These are phyloP conservation scores for Zelostemma sp. DNA, from an alignment of 1,140 invertebrate genomes.

Conservation along the genomic window DNA sequence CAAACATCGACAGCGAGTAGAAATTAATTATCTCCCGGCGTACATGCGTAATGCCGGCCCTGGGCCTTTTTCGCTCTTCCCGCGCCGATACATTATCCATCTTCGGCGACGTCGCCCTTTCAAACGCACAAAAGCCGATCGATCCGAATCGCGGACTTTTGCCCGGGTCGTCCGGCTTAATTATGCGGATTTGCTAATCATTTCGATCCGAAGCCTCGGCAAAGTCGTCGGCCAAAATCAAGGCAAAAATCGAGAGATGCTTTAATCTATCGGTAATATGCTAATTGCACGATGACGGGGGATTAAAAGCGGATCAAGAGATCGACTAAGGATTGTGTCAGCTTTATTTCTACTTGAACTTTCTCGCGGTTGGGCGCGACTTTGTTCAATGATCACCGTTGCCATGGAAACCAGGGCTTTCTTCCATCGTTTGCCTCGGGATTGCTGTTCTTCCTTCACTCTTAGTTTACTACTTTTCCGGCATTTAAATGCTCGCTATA, in stretches of 20 bases:
- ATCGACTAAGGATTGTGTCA: background rate
- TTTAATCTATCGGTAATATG: background rate
- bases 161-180: conserved; percentile 14
- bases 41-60: conserved; percentile 34
- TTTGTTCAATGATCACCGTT: background rate
- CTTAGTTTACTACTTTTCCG: no score
- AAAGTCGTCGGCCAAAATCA: background rate
- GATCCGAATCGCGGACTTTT: conserved; percentile 4
- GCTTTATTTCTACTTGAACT: background rate
- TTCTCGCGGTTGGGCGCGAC: background rate
- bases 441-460: no score
- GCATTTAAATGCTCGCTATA: no score
- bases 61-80: conserved; percentile 21
- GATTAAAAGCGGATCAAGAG: background rate
- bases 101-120: conserved; percentile 25
- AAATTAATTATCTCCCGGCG: conserved; percentile 43
- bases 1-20: conserved; percentile 38
- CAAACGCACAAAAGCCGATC: conserved; percentile 29
- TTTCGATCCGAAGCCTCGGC: background rate
- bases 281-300: background rate
- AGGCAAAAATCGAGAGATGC: no score
- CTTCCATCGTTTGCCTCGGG: background rate
- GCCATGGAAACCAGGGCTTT: background rate
- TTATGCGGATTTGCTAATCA: conserved; percentile 22
- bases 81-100: conserved; percentile 34